Evolutionary conservation across 2,797 vertebrate species (phyloP).

Genomic region (Lutjanus argentimaculatus): DNA sequence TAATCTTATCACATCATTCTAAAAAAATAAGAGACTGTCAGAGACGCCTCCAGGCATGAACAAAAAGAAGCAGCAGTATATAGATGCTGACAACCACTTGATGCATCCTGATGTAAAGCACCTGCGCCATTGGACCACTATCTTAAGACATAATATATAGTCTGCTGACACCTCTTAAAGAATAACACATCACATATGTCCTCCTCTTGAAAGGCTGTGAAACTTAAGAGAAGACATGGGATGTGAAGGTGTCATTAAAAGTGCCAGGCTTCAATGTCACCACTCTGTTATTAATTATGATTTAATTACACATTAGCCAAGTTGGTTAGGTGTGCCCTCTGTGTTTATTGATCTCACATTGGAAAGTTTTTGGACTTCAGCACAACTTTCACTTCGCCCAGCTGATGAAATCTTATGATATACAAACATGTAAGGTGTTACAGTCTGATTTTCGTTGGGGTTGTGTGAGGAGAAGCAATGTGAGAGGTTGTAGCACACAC

Average conservation of each 20-base stretch:
- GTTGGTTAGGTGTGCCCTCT: background rate
- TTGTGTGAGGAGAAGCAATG: background rate
- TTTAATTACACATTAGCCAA: no score
- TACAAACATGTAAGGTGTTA: background rate
- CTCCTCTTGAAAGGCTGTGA: background rate
- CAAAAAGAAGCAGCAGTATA: background rate
- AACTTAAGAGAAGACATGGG: background rate
- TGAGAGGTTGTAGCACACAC: conserved; percentile 12
- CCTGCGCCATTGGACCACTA: background rate
- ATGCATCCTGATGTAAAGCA: background rate
- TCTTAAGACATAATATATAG: no score
- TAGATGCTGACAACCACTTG: background rate
- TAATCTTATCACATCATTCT: background rate
- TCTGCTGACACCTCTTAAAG: background rate
- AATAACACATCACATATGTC: no score
- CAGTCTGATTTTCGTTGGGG: no score
- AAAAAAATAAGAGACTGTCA: background rate
- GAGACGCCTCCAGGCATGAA: background rate
- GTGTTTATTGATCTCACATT: background rate
- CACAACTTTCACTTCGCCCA: background rate
- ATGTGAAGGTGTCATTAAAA: background rate
- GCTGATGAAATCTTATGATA: background rate
- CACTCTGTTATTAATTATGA: no score
- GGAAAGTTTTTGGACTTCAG: background rate
- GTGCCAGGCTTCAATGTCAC: no score